Evolutionary conservation across 2,797 vertebrate species (phyloP), one percentile per base, ranked within the genome.

Genomic region (Periparus ater): DNA sequence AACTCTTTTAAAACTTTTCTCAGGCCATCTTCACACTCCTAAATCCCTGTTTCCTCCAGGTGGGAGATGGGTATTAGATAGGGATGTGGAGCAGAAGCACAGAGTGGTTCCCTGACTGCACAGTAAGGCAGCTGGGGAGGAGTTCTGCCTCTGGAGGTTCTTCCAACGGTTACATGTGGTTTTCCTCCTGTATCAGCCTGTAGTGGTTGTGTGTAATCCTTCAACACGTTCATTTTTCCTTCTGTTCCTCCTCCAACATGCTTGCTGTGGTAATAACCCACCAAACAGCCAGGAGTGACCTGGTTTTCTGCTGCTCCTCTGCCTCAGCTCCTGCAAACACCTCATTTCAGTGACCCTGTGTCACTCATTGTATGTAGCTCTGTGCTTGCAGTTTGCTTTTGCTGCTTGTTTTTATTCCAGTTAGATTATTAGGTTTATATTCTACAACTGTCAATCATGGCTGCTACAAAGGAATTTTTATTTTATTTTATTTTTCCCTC

Each of bases 31-130:
- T 72, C 51, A 34, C 7, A 0, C 65, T 72, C 6, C 0, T 8
- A 25, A 57, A 19, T 47, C 40, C 21, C 11, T 10, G 27, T 83
- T 63, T 42, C 18, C 62, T 65, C 20, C 42, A 8, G 48, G 1
- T 22, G 48, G 36, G 20, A 44, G 58, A 1, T 36, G 20, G 51
- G 0, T 60, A 0, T 34, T n/a, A 5, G 13, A 2, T 2, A 22
- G 78, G 26, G 45, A 6, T 20, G 8, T 6, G 15, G 81, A 25
- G 21, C 2, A 17, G 55, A 36, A 79, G 66, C 53, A 27, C 25
- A 9, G 30, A 42, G 20, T 10, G 57, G 15, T 17, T 61, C 11
- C 6, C 1, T 26, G 47, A 2, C 38, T 38, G 6, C 38, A 4
- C 4, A 9, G 17, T 19, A 9, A 22, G 63, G 72, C 30, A 55